Percentiles rank a stretch among this genome's conserved stretches.
Conservation (phyloP, 2,888 invertebrate species). For the Carpatolechia fugitivella region DNA sequence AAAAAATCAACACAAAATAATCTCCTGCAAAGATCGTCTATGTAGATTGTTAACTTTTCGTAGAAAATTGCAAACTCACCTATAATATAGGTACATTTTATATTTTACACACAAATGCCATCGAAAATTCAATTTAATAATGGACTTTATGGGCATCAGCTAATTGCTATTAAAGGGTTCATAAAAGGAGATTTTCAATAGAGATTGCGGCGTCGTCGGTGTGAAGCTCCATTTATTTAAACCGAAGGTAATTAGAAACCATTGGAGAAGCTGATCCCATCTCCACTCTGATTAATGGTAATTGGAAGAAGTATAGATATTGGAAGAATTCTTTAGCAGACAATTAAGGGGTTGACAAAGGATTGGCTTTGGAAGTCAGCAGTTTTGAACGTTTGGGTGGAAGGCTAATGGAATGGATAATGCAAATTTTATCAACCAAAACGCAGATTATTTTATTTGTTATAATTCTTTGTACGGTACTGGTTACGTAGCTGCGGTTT, state of each 20-base stretch:
- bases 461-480: too few species aligned
- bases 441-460: too few species aligned
- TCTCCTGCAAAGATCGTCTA: too few species aligned
- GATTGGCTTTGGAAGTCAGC: neutral
- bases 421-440: too few species aligned
- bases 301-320: neutral
- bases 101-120: too few species aligned
- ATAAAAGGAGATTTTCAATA: conserved; percentile 14
- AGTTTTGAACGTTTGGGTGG: too few species aligned
- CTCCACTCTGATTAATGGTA: conserved; percentile 6
- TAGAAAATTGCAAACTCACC: neutral
- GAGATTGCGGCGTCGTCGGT: conserved; percentile 9
- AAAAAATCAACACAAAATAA: too few species aligned
- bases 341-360: neutral
- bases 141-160: neutral
- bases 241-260: conserved; percentile 11
- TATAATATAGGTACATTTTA: too few species aligned
- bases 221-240: neutral
- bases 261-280: conserved; percentile 4
- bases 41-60: too few species aligned
- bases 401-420: too few species aligned
- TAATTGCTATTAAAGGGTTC: conserved; percentile 14
- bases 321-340: neutral
- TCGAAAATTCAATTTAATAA: neutral
- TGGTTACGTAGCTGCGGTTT: too few species aligned